phyloP scores from a whole-genome alignment of 2,888 invertebrate species.

The Brassicogethes aeneus region DNA sequence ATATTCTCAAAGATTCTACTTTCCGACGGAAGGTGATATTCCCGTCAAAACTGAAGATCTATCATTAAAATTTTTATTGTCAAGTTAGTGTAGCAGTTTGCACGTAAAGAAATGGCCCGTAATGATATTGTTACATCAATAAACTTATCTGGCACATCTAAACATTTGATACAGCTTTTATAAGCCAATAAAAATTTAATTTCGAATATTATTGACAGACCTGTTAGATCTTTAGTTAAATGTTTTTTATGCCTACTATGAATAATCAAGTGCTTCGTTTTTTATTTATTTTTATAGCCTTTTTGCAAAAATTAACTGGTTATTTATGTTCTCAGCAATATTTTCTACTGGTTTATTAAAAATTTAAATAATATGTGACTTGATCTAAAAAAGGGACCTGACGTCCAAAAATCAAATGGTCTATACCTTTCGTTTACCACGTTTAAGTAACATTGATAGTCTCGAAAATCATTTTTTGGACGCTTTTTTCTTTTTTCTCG shows the following conservation, averaged over 20 bases:
- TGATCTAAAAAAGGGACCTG: too few relatives aligned
- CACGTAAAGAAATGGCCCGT: constrained; percentile 39
- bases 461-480: too few relatives aligned
- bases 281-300: too few relatives aligned
- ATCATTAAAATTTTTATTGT: constrained; percentile 43
- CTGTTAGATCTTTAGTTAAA: constrained; percentile 32
- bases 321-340: too few relatives aligned
- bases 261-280: not conserved
- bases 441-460: too few relatives aligned
- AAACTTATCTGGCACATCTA: constrained; percentile 39
- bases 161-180: constrained; percentile 40
- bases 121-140: constrained; percentile 43
- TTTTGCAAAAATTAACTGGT: too few relatives aligned
- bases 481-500: too few relatives aligned
- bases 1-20: too few relatives aligned
- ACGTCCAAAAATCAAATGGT: too few relatives aligned
- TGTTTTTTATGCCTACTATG: not conserved
- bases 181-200: constrained; percentile 41
- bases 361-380: too few relatives aligned
- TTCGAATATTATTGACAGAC: constrained; percentile 41
- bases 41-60: constrained; percentile 26
- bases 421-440: too few relatives aligned
- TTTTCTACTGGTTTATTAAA: too few relatives aligned
- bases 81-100: constrained; percentile 39
- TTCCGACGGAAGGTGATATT: constrained; percentile 5